phyloP scores from a whole-genome alignment of 2,797 vertebrate genomes.

The Myoxocephalus aenaeus region DNA sequence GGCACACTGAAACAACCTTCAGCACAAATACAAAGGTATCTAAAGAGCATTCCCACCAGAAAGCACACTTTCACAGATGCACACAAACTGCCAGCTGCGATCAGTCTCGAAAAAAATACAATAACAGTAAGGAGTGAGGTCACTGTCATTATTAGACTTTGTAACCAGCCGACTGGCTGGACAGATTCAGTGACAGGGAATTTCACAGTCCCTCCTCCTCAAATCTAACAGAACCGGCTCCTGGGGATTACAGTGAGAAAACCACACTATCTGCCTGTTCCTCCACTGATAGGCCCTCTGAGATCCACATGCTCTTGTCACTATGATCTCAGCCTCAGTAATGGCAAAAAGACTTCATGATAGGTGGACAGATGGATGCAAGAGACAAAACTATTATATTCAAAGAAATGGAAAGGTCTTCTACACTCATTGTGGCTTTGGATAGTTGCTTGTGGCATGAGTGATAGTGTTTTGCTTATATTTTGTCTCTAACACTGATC shows the following conservation, averaged over 20 bases:
- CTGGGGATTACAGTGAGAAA: slow-evolving; percentile 55
- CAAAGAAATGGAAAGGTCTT: slow-evolving; percentile 39
- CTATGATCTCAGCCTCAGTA: slow-evolving; percentile 58
- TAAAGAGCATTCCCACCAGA: slow-evolving; percentile 11
- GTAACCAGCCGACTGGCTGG: slow-evolving; percentile 44
- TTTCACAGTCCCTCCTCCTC: slow-evolving; percentile 69
- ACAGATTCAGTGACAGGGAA: slow-evolving; percentile 49
- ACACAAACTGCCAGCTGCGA: slow-evolving; percentile 36
- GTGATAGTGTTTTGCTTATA: slow-evolving; percentile 46
- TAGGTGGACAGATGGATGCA: slow-evolving; percentile 52
- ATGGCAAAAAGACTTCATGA: slow-evolving; percentile 46
- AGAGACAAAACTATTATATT: slow-evolving; percentile 60
- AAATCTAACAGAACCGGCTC: slow-evolving; percentile 62
- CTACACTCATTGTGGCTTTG: slow-evolving; percentile 40
- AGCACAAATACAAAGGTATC: slow-evolving; percentile 15
- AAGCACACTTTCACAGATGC: slow-evolving; percentile 17
- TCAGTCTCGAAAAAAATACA: slow-evolving; percentile 52
- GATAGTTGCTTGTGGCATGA: slow-evolving; percentile 30
- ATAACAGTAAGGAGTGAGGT: slow-evolving; percentile 60
- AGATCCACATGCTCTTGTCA: slow-evolving; percentile 56
- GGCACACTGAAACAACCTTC: slow-evolving; percentile 29
- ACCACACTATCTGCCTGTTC: slow-evolving; percentile 57
- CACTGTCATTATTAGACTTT: slow-evolving; percentile 70
- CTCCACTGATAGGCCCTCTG: slow-evolving; percentile 62
- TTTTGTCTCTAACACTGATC: slow-evolving; percentile 45